These are phyloP conservation scores for Ptyas mucosa DNA, from an alignment of 2,113 vertebrate genomes.

Conservation along the genomic window DNA sequence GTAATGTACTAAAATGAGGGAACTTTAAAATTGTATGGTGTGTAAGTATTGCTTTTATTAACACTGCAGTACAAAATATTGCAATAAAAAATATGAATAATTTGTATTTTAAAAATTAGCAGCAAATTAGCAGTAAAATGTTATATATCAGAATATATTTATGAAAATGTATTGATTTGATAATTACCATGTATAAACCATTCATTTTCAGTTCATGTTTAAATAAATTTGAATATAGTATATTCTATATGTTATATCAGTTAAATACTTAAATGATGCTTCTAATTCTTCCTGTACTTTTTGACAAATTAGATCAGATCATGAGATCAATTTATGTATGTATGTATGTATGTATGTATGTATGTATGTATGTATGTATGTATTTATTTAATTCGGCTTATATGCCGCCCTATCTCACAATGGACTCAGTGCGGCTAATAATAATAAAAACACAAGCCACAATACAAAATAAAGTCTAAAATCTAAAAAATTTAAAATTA, in stretches of 20 bases:
- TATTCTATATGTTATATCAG: not conserved
- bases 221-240: not conserved
- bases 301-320: not conserved
- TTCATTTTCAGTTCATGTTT: not conserved
- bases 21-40: not conserved
- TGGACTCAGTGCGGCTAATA: too few species aligned
- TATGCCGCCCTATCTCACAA: too few species aligned
- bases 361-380: too few species aligned
- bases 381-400: too few species aligned
- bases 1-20: slow-evolving; percentile 60
- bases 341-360: too few species aligned
- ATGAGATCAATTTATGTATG: too few species aligned
- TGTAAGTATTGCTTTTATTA: slow-evolving; percentile 1
- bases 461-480: too few species aligned
- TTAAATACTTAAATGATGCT: not conserved
- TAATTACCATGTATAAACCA: not conserved
- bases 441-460: too few species aligned
- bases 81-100: not conserved
- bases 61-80: not conserved
- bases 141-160: not conserved
- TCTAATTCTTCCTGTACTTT: not conserved
- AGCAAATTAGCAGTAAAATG: not conserved
- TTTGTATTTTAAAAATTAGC: not conserved
- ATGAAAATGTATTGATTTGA: not conserved
- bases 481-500: too few species aligned